Evolutionary conservation across 2,113 vertebrate genomes (phyloP), one percentile per base, ranked within the genome.

Genomic region (Cettia cetti): DNA sequence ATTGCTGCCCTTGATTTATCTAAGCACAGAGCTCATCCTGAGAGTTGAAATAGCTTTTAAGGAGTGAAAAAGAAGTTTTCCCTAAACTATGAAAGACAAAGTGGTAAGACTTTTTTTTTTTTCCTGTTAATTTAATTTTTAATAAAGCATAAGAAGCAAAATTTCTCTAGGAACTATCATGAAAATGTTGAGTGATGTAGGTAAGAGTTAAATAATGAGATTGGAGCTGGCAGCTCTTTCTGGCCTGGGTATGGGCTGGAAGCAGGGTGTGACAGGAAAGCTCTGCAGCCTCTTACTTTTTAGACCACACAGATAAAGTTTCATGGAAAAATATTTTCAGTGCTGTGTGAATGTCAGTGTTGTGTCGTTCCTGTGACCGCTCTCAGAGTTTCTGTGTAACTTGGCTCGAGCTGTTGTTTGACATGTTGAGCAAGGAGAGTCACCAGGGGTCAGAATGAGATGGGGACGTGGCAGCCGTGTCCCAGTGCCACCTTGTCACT

Each of bases 391-490:
- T 37, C 56, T 81, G 82, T 81, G 82, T 78, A 14, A 35, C 39
- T 86, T 94, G 80, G 76, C 82, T 86, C 1, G 1, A 12, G 91
- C 26, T 81, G 50, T 2, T 42, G 50, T 71, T 63, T 35, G 63
- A 27, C 18, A 7, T 30, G 33, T 47, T 44, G 92, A 71, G 72
- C 35, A 53, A 54, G 52, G 8, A 35, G 65, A 20, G 18, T 28
- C 50, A 13, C 23, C 14, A 10, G 18, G 77, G 91, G 64, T 54
- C 56, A 33, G 52, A 33, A 6, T 1, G 65, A 20, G 52, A 6
- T 1, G 17, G 89, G 71, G 65, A 47, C 0, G 0, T 2, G 16
- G 54, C 54, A 47, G 47, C 10, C 1, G 0, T 5, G 39, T 80
- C 66, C 59, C 26, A 7, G 45, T 2, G 16, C 63, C 3, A 1